phyloP scores from a whole-genome alignment of 1,140 invertebrate species.

The Akabosia matsudoensis region DNA sequence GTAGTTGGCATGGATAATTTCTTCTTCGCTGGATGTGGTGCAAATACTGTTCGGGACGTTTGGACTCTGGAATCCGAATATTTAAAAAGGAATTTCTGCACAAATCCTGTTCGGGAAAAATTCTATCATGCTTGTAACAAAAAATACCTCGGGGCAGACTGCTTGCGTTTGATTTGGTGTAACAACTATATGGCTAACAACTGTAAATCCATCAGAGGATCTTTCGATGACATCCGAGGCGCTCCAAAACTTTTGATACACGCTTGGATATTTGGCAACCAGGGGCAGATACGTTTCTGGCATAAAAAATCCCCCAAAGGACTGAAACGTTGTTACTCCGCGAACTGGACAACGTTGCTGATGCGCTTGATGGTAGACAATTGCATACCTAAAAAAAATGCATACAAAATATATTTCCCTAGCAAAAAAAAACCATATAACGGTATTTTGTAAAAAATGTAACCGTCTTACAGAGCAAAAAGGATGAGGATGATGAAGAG shows the following conservation, averaged over 20 bases:
- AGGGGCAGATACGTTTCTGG: conserved; percentile 21
- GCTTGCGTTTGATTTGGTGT: conserved; percentile 35
- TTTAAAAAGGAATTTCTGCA: not conserved
- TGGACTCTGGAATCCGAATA: conserved; percentile 32
- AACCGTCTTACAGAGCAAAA: conserved; percentile 33
- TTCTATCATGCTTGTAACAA: no score
- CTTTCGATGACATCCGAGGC: conserved; percentile 32
- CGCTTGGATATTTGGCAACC: conserved; percentile 29
- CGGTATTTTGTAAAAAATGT: no score
- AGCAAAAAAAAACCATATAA: no score
- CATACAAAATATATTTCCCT: no score
- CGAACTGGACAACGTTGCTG: conserved; percentile 31
- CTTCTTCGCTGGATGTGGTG: no score
- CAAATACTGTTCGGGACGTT: conserved; percentile 37
- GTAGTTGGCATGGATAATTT: no score
- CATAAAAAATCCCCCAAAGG: conserved; percentile 41
- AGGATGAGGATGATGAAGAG: conserved; percentile 31
- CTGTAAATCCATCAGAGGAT: conserved; percentile 32
- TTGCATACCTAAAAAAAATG: conserved; percentile 33
- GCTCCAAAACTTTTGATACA: conserved; percentile 35
- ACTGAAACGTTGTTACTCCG: conserved; percentile 34
- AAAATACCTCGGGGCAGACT: conserved; percentile 32
- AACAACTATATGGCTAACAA: conserved; percentile 30
- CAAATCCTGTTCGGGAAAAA: not conserved
- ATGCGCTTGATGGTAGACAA: conserved; percentile 38